These are phyloP conservation scores for Microctonus hyperodae DNA, from an alignment of 2,888 invertebrate genomes.

Conservation along the genomic window DNA sequence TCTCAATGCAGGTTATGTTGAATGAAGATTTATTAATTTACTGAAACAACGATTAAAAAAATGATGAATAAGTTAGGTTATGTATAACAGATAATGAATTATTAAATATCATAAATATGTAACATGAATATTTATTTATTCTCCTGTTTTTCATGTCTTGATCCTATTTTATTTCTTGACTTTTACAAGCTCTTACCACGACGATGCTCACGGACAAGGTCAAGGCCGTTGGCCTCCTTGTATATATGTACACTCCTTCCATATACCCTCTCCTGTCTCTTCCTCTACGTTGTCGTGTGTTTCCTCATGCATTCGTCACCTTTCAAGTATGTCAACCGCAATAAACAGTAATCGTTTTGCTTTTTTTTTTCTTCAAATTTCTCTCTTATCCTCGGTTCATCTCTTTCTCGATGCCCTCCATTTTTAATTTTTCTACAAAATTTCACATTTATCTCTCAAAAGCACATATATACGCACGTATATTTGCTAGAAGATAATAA, in stretches of 20 bases:
- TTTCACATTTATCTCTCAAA: neutral
- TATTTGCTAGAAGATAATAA: no score
- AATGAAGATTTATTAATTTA: no score
- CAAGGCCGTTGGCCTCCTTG: constrained; percentile 57
- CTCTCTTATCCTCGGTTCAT: no score
- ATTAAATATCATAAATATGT: neutral
- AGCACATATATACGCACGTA: no score
- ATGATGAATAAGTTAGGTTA: no score
- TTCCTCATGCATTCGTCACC: constrained; percentile 36
- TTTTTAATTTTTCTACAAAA: no score
- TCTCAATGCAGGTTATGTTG: no score
- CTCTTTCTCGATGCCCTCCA: no score
- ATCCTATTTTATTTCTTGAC: constrained; percentile 1
- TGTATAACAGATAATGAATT: neutral
- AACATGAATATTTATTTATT: neutral
- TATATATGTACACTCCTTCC: constrained; percentile 24
- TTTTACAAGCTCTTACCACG: constrained; percentile 18
- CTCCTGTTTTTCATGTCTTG: neutral
- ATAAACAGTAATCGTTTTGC: neutral
- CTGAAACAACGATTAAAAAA: no score
- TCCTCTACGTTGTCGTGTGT: neutral
- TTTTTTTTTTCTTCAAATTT: constrained; percentile 1
- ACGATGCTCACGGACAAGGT: constrained; percentile 54
- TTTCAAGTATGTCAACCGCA: constrained; percentile 1
- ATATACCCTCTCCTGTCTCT: constrained; percentile 26